Conservation (phyloP, 1,140 invertebrate species). For the Chionoecetes opilio region DNA sequence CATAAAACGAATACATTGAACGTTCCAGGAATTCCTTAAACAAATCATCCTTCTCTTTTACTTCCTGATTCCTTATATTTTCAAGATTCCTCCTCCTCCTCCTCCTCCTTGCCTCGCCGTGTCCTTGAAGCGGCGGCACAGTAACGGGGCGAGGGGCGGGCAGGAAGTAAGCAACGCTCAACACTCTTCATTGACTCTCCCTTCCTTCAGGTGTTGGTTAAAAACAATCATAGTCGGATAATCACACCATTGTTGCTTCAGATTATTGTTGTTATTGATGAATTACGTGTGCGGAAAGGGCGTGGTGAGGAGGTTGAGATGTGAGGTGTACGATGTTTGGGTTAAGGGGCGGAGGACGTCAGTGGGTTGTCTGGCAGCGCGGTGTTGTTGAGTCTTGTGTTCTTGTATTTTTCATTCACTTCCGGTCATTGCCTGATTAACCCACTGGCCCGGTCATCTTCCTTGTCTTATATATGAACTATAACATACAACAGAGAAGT, state of each 20-base stretch:
- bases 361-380: background rate
- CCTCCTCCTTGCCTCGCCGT: constrained; percentile 19
- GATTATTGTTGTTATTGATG: background rate
- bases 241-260: background rate
- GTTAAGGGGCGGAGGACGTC: background rate
- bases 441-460: constrained; percentile 11
- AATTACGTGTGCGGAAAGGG: background rate
- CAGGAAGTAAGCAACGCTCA: background rate
- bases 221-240: background rate
- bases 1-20: background rate
- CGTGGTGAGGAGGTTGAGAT: background rate
- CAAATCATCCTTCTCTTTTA: background rate
- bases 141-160: background rate
- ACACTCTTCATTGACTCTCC: background rate
- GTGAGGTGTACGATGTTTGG: background rate
- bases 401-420: background rate
- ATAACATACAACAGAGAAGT: background rate
- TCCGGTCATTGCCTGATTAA: constrained; percentile 27
- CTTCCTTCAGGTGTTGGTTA: background rate
- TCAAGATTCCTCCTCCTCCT: background rate
- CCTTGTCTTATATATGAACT: background rate
- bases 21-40: background rate
- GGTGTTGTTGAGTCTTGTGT: background rate
- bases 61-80: constrained; percentile 21
- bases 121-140: background rate